phyloP scores from a whole-genome alignment of 2,888 invertebrate species.

The Zonitis immaculata region DNA sequence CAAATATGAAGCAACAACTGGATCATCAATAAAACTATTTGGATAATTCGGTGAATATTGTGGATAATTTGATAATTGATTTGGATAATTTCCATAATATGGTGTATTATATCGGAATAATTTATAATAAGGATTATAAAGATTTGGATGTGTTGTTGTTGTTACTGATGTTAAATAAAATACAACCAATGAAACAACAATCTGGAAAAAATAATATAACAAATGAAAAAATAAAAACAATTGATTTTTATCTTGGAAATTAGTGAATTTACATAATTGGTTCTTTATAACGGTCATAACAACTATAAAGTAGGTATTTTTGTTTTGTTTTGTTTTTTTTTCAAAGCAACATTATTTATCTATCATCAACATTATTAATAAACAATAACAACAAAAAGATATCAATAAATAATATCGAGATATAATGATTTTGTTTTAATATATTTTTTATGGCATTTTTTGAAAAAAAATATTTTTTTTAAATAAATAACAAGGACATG shows the following conservation, averaged over 20 bases:
- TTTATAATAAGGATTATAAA: constrained; percentile 22
- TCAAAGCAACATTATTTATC: no score
- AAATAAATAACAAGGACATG: constrained; percentile 15
- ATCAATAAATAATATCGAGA: no score
- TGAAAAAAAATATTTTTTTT: neutral
- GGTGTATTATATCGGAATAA: constrained; percentile 21
- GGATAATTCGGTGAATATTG: constrained; percentile 14
- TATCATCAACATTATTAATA: neutral
- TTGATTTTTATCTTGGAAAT: neutral
- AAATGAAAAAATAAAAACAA: neutral
- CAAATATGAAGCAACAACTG: constrained; percentile 18
- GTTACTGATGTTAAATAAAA: neutral
- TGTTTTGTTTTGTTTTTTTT: no score
- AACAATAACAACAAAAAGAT: neutral
- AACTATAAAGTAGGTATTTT: no score
- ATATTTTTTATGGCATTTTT: constrained; percentile 14
- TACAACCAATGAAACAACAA: constrained; percentile 2
- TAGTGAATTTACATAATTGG: neutral
- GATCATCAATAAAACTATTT: constrained; percentile 17
- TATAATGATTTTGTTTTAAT: constrained; percentile 5
- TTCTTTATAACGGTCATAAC: neutral
- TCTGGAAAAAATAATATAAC: constrained; percentile 2
- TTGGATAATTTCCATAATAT: constrained; percentile 10
- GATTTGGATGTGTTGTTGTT: constrained; percentile 11
- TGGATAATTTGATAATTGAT: constrained; percentile 15